These are phyloP conservation scores for Agraylea sexmaculata DNA, from an alignment of 1,140 invertebrate genomes.

Conservation along the genomic window DNA sequence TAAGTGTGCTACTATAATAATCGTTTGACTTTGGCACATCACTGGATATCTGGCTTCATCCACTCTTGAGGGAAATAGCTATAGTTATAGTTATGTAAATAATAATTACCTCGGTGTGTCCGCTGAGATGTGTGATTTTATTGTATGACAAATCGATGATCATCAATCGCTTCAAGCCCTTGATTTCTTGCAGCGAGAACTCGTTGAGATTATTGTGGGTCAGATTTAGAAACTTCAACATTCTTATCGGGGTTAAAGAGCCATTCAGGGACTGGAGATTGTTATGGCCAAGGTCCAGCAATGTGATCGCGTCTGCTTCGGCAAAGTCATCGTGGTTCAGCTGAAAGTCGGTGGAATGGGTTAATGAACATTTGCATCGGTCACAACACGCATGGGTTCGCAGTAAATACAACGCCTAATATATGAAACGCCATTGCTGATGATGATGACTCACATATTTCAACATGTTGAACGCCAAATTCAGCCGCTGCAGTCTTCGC, in stretches of 20 bases:
- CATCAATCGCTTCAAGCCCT: constrained; percentile 52
- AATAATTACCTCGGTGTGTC: constrained; percentile 57
- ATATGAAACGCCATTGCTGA: no score
- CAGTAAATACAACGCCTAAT: not conserved
- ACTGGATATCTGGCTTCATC: no score
- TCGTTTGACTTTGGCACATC: no score
- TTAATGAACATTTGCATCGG: not conserved
- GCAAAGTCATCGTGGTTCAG: constrained; percentile 62
- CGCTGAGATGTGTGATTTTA: constrained; percentile 51
- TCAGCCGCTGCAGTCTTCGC: constrained; percentile 48
- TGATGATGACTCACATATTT: constrained; percentile 50
- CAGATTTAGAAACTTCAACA: constrained; percentile 55
- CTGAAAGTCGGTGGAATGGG: constrained; percentile 31
- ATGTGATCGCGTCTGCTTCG: constrained; percentile 50
- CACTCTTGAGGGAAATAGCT: no score
- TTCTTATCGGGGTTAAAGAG: constrained; percentile 55
- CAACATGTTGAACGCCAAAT: constrained; percentile 59
- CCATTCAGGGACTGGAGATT: constrained; percentile 55
- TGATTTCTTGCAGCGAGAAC: constrained; percentile 64
- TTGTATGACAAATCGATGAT: constrained; percentile 65
- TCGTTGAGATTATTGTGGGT: constrained; percentile 62
- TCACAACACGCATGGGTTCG: not conserved
- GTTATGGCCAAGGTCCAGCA: constrained; percentile 58
- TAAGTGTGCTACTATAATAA: no score
- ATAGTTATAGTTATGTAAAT: no score